Evolutionary conservation across 2,797 vertebrate species (phyloP), one percentile per base, ranked within the genome.

Genomic region (Moxostoma hubbsi): DNA sequence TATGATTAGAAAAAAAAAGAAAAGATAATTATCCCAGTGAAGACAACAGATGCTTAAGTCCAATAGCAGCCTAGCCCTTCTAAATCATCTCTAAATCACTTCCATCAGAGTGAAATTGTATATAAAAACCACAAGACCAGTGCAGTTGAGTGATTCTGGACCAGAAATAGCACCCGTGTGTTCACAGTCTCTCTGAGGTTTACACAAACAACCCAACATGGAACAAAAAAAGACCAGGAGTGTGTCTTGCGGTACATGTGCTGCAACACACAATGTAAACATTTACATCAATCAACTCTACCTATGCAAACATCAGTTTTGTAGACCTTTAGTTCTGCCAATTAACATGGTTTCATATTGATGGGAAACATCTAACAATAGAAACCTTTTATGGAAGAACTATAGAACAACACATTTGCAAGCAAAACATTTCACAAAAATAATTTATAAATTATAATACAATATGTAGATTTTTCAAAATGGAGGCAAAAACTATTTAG

Each of bases 271-370:
- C 8, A 83, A 81, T 85, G 78, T 83, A 85, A 76, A 79, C 80
- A 80, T 71, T 73, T 64, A 73, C 70, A 75, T 53, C 72, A 64
- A 36, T 51, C 45, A 50, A 15, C 53, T 61, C 43, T 50, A 61
- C 81, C 24, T 50, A 18, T 67, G 18, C 50, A 66, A 75, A 78
- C 72, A 57, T 80, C 46, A 18, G 70, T 79, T 72, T 18, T 43
- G 67, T 66, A 76, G 78, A 50, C 65, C 65, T 55, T 64, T 78
- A 64, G 66, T 54, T 78, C 76, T 63, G 58, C 67, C 75, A 50
- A 68, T 71, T 72, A 61, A 62, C 65, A 10, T 62, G 58, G 51
- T 65, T 83, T 83, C 85, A 85, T 83, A 85, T 80, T 82, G 57
- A 85, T 67, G 83, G 84, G 81, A 86, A 58, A 76, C 12, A 51